These are phyloP conservation scores for Mixornis gularis DNA, from an alignment of 2,113 vertebrate species.

Conservation along the genomic window DNA sequence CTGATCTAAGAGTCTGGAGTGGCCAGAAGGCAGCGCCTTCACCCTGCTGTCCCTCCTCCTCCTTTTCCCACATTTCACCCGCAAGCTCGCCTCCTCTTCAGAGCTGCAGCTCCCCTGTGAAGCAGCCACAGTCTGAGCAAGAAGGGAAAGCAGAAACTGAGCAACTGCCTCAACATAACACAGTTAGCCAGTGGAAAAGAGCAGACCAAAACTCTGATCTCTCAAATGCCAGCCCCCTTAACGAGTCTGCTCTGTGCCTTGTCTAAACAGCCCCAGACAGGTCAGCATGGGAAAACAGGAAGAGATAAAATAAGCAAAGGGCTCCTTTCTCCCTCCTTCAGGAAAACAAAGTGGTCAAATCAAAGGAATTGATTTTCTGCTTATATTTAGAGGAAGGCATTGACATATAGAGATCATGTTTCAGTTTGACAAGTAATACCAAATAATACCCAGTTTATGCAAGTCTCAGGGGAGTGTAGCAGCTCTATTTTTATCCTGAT, in stretches of 20 bases:
- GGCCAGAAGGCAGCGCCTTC: neutral
- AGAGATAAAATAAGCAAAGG: constrained; percentile 5
- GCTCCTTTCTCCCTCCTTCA: neutral
- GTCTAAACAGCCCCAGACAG: neutral
- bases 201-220: neutral
- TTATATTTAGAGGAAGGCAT: neutral
- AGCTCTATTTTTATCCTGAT: neutral
- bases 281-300: neutral
- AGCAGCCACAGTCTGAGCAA: neutral
- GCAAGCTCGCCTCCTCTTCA: fast-evolving
- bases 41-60: neutral
- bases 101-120: neutral
- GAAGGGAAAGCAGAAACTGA: neutral
- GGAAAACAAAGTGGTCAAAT: neutral
- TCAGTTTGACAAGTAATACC: neutral
- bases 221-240: neutral
- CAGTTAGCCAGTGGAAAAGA: neutral
- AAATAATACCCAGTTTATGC: neutral
- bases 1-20: neutral
- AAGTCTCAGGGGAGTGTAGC: neutral
- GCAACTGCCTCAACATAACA: neutral
- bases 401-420: neutral
- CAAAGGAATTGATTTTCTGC: constrained; percentile 1
- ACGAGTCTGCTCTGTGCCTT: neutral
- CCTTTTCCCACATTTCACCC: neutral